These are phyloP conservation scores for Ashinkailepas kermadecensis DNA, from an alignment of 2,888 invertebrate species.

Conservation along the genomic window DNA sequence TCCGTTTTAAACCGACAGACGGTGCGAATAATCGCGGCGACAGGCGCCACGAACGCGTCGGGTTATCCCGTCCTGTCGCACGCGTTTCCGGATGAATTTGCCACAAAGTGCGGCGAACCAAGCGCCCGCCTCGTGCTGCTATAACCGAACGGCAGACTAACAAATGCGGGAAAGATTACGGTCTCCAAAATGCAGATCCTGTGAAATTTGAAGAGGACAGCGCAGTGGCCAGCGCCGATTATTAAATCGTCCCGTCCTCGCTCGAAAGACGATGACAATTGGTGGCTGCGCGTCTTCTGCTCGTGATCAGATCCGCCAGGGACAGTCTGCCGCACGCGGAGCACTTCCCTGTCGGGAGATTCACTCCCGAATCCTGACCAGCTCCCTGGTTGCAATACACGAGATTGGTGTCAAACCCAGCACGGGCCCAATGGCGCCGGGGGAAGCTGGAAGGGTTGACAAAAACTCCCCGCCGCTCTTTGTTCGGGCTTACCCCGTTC, in stretches of 20 bases:
- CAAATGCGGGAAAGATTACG: background rate
- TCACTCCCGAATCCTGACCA: background rate
- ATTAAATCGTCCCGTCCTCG: background rate
- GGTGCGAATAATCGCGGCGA: no score
- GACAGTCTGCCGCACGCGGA: no score
- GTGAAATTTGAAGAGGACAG: background rate
- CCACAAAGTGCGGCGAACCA: background rate
- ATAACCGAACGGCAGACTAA: background rate
- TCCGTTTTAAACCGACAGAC: no score
- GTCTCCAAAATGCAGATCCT: conserved; percentile 12
- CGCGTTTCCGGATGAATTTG: background rate
- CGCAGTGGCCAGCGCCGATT: background rate
- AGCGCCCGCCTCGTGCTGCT: background rate
- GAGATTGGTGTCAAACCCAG: background rate
- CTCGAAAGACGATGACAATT: background rate
- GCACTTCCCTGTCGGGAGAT: no score
- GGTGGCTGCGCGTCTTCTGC: no score
- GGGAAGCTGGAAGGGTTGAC: conserved; percentile 13
- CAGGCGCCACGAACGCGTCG: no score
- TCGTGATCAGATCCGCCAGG: no score
- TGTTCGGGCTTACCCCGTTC: conserved; percentile 12
- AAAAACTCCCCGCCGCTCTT: background rate
- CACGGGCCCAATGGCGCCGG: background rate
- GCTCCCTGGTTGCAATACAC: background rate
- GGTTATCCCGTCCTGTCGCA: background rate